Percentiles rank a stretch among this genome's conserved stretches.
Evolutionary conservation across 2,888 invertebrate species (phyloP).

Genomic region (Oithona nana): DNA sequence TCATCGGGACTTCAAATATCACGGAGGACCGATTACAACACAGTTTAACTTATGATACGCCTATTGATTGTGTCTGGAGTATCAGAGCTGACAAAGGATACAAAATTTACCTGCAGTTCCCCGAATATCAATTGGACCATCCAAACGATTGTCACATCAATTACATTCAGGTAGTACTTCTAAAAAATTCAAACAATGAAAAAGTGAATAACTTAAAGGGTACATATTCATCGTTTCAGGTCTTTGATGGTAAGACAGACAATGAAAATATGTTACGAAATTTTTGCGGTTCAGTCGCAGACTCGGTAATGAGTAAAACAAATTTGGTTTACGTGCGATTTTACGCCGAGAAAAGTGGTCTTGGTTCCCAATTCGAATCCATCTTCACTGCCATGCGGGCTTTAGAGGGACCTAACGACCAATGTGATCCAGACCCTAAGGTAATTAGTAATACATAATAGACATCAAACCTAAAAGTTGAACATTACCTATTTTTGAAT

Average conservation of each 20-base stretch:
- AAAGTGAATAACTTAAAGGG: too few species aligned
- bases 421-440: not conserved
- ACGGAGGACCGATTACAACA: conserved; percentile 34
- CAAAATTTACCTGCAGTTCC: conserved; percentile 29
- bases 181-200: not conserved
- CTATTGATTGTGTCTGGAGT: conserved; percentile 54
- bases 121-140: conserved; percentile 41
- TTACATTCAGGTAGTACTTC: conserved; percentile 41
- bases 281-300: conserved; percentile 71
- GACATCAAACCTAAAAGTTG: not conserved
- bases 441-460: not conserved
- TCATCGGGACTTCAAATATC: conserved; percentile 34
- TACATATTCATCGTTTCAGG: too few species aligned
- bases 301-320: conserved; percentile 44
- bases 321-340: conserved; percentile 54
- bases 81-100: conserved; percentile 39
- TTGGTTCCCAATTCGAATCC: conserved; percentile 45
- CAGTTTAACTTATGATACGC: conserved; percentile 35
- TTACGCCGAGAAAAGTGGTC: conserved; percentile 41
- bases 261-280: conserved; percentile 38
- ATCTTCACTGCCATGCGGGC: conserved; percentile 55
- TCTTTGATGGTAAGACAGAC: conserved; percentile 43
- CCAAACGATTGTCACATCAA: conserved; percentile 59
- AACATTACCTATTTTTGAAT: not conserved
- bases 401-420: conserved; percentile 29